Evolutionary conservation across 2,797 vertebrate genomes (phyloP).

Genomic region (Gallinago stenura): DNA sequence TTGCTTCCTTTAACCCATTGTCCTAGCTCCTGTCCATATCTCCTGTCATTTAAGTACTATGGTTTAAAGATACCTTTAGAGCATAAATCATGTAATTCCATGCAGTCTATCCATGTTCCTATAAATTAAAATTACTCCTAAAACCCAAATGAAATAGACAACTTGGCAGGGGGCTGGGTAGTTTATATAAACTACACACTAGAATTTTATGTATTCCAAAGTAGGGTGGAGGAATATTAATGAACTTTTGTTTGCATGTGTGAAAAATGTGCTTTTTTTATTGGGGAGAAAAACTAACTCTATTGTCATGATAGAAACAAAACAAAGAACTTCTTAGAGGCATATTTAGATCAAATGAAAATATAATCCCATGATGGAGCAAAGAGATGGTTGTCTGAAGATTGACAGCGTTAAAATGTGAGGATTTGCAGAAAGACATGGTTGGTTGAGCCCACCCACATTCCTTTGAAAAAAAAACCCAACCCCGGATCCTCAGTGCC

Average conservation of each 20-base stretch:
- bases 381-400: neutral
- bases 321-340: neutral
- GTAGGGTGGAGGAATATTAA: neutral
- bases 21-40: neutral
- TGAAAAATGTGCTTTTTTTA: neutral
- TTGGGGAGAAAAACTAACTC: neutral
- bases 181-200: neutral
- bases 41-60: neutral
- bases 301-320: neutral
- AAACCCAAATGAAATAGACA: neutral
- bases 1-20: neutral
- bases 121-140: neutral
- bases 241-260: neutral
- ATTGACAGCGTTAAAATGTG: neutral
- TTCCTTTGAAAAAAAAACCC: neutral
- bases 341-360: slow-evolving; percentile 14
- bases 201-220: neutral
- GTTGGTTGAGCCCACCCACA: neutral
- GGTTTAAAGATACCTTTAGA: neutral
- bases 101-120: neutral
- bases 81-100: neutral
- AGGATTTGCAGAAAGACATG: neutral
- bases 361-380: neutral
- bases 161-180: neutral
- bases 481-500: neutral